A percentile compares a stretch with the other conserved stretches of the same genome.
These are phyloP conservation scores for Epinephelus coioides DNA, from an alignment of 2,797 vertebrate genomes.

Conservation along the genomic window DNA sequence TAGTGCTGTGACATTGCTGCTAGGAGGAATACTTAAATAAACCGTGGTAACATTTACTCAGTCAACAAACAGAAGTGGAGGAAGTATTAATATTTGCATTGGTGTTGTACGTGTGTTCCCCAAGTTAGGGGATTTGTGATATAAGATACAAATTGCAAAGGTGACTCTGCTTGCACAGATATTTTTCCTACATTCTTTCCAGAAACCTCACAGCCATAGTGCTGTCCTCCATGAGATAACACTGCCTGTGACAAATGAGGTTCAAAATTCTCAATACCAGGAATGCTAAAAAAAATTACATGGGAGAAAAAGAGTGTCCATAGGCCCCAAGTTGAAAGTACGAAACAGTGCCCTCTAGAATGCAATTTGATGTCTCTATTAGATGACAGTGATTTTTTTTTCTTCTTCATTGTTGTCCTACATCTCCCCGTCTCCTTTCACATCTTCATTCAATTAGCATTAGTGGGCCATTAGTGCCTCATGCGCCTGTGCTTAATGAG, in stretches of 20 bases:
- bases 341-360: conserved; percentile 57
- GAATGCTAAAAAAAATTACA: conserved; percentile 18
- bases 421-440: conserved; percentile 44
- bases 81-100: background rate
- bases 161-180: background rate
- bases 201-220: conserved; percentile 16
- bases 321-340: conserved; percentile 21
- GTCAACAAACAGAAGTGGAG: background rate
- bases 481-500: conserved; percentile 62
- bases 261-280: conserved; percentile 31
- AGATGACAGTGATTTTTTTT: conserved; percentile 27
- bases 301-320: background rate
- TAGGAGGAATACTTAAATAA: background rate
- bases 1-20: background rate
- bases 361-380: conserved; percentile 48
- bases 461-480: conserved; percentile 55
- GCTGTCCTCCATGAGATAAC: conserved; percentile 12
- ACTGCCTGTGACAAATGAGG: conserved; percentile 39
- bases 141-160: conserved; percentile 1
- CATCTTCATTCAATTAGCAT: conserved; percentile 69
- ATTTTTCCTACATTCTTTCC: conserved; percentile 3
- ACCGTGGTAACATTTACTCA: background rate
- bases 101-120: background rate
- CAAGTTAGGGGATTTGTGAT: background rate
- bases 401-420: conserved; percentile 46